These are phyloP conservation scores for Brevimyrus niger DNA, from an alignment of 2,113 vertebrate genomes.

Conservation along the genomic window DNA sequence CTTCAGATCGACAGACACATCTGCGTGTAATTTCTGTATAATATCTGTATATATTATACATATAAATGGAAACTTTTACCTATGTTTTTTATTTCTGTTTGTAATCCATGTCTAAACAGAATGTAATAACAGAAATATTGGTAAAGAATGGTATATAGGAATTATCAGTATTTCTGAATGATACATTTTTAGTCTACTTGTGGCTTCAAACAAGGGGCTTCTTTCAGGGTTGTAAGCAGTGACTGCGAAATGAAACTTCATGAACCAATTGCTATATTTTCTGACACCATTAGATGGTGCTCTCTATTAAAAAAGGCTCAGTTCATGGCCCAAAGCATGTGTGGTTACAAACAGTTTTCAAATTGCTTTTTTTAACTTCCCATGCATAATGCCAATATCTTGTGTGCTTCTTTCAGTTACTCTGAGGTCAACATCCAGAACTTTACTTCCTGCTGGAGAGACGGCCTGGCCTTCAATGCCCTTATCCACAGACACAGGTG, in stretches of 20 bases:
- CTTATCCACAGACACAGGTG: constrained; percentile 93
- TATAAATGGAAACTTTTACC: background rate
- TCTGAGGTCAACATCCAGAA: constrained; percentile 92
- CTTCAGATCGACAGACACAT: background rate
- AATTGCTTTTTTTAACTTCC: background rate
- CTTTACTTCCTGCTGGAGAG: constrained; percentile 93
- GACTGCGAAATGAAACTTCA: background rate
- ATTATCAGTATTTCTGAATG: background rate
- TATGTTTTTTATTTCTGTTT: background rate
- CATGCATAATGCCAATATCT: background rate
- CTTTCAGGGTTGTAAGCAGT: background rate
- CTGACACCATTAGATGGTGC: background rate
- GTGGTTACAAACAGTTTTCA: background rate
- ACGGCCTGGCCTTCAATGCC: constrained; percentile 89
- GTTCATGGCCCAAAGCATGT: background rate
- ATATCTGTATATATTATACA: background rate
- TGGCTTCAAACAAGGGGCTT: background rate
- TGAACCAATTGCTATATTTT: background rate
- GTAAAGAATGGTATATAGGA: background rate
- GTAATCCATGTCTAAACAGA: background rate
- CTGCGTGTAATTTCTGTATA: background rate
- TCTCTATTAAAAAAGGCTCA: background rate
- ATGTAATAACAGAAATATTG: background rate
- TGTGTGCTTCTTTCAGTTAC: constrained; percentile 61
- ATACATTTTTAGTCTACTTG: background rate